Evolutionary conservation across 1,140 invertebrate species (phyloP).

Genomic region (Rhagoletis zephyria): DNA sequence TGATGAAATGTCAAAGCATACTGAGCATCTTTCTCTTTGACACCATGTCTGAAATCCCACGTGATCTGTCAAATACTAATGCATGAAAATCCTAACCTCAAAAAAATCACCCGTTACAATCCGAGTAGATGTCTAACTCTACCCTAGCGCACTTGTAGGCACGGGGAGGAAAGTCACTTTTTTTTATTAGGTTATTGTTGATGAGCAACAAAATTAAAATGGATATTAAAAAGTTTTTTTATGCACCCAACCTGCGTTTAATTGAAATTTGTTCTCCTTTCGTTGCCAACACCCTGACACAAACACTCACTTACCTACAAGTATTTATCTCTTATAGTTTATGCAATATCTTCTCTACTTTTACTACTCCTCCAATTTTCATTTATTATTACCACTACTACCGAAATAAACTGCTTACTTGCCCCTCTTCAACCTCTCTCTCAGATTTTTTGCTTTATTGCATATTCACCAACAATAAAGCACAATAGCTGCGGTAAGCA

Average conservation of each 20-base stretch:
- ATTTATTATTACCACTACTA: background rate
- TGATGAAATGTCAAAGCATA: too few species aligned
- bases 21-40: too few species aligned
- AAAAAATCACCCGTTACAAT: too few species aligned
- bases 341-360: background rate
- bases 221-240: conserved; percentile 41
- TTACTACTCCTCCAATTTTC: background rate
- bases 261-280: conserved; percentile 35
- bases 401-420: background rate
- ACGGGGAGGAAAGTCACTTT: too few species aligned
- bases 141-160: too few species aligned
- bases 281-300: too few species aligned
- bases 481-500: conserved; percentile 7
- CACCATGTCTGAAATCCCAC: too few species aligned
- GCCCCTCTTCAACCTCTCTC: background rate
- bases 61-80: too few species aligned
- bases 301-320: background rate
- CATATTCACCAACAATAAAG: conserved; percentile 40
- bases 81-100: too few species aligned
- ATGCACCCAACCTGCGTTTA: conserved; percentile 50
- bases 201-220: conserved; percentile 47
- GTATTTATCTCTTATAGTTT: conserved; percentile 20
- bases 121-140: too few species aligned
- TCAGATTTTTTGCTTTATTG: conserved; percentile 30
- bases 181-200: conserved; percentile 22